These are phyloP conservation scores for Menidia menidia DNA, from an alignment of 2,797 vertebrate genomes.

Conservation along the genomic window DNA sequence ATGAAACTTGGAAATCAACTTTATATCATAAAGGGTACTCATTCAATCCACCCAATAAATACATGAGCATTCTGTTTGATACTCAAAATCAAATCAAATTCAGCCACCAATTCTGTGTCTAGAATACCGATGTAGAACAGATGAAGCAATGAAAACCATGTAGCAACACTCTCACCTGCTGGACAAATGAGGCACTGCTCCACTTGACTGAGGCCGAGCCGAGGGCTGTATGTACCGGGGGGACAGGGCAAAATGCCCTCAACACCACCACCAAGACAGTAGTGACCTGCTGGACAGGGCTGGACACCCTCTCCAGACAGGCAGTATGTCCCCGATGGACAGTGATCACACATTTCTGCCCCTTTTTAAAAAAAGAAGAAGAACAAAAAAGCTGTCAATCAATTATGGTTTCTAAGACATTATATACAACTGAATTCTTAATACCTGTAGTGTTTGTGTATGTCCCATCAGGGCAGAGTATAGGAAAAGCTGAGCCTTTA, in stretches of 20 bases:
- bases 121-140: not conserved
- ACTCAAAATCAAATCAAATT: not conserved
- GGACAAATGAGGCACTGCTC: constrained; percentile 88
- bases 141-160: constrained; percentile 24
- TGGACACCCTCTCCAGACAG: constrained; percentile 78
- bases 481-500: constrained; percentile 75
- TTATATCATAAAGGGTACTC: constrained; percentile 9
- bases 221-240: constrained; percentile 86
- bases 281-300: constrained; percentile 85
- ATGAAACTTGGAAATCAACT: constrained; percentile 6
- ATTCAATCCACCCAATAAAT: constrained; percentile 39
- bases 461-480: constrained; percentile 80
- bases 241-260: constrained; percentile 84
- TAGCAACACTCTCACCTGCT: constrained; percentile 84
- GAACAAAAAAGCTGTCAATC: not conserved
- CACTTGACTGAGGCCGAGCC: constrained; percentile 78
- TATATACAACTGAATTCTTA: not conserved
- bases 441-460: constrained; percentile 86
- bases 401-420: not conserved
- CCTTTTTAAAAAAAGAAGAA: constrained; percentile 64
- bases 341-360: constrained; percentile 81
- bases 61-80: not conserved
- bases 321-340: constrained; percentile 88
- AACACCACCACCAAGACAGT: constrained; percentile 84
- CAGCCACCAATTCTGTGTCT: constrained; percentile 8